Conservation (phyloP, 64 coral and sea anemone genomes). For the Stylophora pistillata region DNA sequence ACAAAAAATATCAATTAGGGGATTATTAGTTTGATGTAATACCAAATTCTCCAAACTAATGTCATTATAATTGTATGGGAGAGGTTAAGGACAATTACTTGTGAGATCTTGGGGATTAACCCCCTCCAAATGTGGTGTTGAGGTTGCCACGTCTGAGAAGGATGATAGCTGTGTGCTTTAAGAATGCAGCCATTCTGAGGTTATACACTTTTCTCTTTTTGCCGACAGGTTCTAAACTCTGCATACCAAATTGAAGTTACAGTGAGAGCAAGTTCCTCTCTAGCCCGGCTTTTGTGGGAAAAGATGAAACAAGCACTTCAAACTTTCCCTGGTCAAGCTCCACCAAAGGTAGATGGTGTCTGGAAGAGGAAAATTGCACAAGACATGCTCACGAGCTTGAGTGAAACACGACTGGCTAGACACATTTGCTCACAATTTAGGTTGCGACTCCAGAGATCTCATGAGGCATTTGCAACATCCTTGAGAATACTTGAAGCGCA, state of each 20-base stretch:
- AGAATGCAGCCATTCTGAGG: background rate
- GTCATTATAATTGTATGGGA: too few species aligned
- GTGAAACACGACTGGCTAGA: slow-evolving; percentile 90
- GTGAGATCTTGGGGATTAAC: too few species aligned
- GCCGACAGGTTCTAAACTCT: slow-evolving; percentile 78
- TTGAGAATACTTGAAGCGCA: slow-evolving; percentile 81
- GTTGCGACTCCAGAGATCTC: slow-evolving; percentile 81
- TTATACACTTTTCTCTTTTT: background rate
- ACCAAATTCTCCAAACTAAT: too few species aligned
- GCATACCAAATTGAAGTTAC: slow-evolving; percentile 97
- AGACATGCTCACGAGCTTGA: slow-evolving; percentile 92
- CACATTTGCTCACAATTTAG: slow-evolving; percentile 94
- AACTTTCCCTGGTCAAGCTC: slow-evolving; percentile 86
- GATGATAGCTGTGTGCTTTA: too few species aligned
- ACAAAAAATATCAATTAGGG: too few species aligned
- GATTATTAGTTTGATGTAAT: too few species aligned
- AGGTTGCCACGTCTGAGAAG: too few species aligned
- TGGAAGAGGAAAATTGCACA: slow-evolving; percentile 93
- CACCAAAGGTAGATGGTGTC: slow-evolving; percentile 74
- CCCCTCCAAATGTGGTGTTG: too few species aligned
- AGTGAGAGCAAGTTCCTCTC: slow-evolving; percentile 82
- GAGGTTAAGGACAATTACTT: too few species aligned
- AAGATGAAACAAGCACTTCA: slow-evolving; percentile 97
- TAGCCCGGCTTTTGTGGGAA: slow-evolving; percentile 93
- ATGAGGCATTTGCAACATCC: slow-evolving; percentile 82